Evolutionary conservation across 2,797 vertebrate genomes (phyloP).

Genomic region (Schizopygopsis pylzovi): DNA sequence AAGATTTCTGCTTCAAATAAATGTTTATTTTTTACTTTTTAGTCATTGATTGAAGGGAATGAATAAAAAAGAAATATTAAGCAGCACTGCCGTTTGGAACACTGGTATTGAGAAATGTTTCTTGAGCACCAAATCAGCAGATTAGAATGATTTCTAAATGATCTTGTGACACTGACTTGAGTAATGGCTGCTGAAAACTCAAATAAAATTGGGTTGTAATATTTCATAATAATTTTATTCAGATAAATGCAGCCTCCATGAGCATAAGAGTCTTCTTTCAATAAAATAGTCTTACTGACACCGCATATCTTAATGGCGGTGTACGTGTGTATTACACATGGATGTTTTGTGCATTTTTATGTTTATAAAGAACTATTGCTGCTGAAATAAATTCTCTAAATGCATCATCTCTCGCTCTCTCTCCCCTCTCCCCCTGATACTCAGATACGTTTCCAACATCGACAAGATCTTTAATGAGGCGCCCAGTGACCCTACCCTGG

Average conservation of each 20-base stretch:
- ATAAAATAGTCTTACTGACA: background rate
- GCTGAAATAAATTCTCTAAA: conserved; percentile 1
- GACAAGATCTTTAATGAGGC: conserved; percentile 94
- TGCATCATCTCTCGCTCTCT: background rate
- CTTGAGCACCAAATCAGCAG: background rate
- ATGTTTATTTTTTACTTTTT: background rate
- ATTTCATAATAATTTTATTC: background rate
- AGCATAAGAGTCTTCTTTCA: background rate
- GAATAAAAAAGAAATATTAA: too few species aligned
- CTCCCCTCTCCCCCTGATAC: background rate
- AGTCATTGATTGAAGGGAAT: background rate
- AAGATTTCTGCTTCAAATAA: background rate
- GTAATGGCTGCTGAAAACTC: background rate
- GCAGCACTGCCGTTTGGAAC: too few species aligned
- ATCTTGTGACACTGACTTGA: background rate
- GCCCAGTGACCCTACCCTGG: conserved; percentile 93
- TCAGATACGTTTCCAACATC: conserved; percentile 93
- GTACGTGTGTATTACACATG: background rate
- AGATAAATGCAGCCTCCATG: background rate
- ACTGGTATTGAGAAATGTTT: background rate
- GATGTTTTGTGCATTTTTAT: background rate
- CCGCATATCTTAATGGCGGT: background rate
- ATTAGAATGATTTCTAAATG: background rate
- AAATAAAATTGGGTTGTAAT: too few species aligned
- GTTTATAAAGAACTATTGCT: background rate